Evolutionary conservation across 2,888 invertebrate genomes (phyloP).

Genomic region (Creontiades dilutus): DNA sequence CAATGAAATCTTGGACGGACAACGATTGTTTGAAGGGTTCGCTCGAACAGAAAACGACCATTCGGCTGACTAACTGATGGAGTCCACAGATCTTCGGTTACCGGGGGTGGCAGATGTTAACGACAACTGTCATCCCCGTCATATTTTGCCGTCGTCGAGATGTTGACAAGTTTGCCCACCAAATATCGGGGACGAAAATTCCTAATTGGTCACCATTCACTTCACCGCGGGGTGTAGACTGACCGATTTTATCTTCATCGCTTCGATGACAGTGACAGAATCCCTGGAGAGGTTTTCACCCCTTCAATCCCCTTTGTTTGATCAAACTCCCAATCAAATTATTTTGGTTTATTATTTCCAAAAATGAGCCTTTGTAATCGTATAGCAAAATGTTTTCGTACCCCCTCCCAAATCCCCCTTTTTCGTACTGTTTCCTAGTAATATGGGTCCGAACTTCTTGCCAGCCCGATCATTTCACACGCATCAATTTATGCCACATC

Average conservation of each 20-base stretch:
- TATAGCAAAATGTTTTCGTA: too few species aligned
- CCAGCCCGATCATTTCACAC: too few species aligned
- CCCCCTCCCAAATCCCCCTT: too few species aligned
- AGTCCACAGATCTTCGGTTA: background rate
- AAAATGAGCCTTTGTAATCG: too few species aligned
- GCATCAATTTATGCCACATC: too few species aligned
- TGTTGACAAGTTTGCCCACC: slow-evolving; percentile 13
- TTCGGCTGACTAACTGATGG: background rate
- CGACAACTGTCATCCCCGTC: background rate
- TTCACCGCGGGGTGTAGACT: background rate
- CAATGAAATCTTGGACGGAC: too few species aligned
- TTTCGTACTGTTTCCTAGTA: too few species aligned
- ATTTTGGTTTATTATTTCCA: too few species aligned
- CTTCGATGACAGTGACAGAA: background rate
- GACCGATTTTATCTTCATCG: background rate
- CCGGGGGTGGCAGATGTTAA: background rate
- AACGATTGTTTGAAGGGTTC: too few species aligned
- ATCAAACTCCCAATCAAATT: background rate
- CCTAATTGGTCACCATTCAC: background rate
- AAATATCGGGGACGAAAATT: background rate
- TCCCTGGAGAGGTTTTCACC: background rate
- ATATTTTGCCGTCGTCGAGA: background rate
- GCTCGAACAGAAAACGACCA: background rate
- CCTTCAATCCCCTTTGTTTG: background rate
- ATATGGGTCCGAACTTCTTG: too few species aligned